phyloP scores from a whole-genome alignment of 2,113 vertebrate genomes.

The Sebastes fasciatus region DNA sequence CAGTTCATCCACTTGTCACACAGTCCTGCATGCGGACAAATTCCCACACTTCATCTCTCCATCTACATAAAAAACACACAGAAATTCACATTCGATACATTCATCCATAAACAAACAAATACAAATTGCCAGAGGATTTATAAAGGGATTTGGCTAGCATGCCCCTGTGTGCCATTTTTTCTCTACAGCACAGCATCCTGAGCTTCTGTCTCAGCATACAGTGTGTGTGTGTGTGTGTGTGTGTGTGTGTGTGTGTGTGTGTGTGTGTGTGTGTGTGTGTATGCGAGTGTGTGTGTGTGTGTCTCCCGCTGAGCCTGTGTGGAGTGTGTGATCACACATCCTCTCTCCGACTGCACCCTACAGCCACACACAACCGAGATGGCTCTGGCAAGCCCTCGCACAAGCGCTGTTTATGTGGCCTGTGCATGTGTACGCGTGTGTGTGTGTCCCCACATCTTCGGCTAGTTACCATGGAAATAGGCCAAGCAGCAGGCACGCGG shows the following conservation, averaged over 20 bases:
- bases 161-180: constrained; percentile 62
- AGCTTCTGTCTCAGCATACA: constrained; percentile 71
- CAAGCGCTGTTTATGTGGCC: constrained; percentile 47
- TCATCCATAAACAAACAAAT: constrained; percentile 53
- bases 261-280: constrained; percentile 26
- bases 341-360: constrained; percentile 71
- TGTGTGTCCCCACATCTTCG: constrained; percentile 63
- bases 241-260: constrained; percentile 27
- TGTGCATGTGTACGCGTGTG: constrained; percentile 29
- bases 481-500: constrained; percentile 81
- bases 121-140: constrained; percentile 68
- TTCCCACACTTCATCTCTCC: constrained; percentile 12
- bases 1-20: constrained; percentile 30
- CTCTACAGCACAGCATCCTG: constrained; percentile 63
- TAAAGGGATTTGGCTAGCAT: constrained; percentile 60
- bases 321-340: constrained; percentile 78
- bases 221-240: constrained; percentile 26
- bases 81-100: not conserved
- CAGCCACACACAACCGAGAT: constrained; percentile 64
- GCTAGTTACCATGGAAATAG: constrained; percentile 84
- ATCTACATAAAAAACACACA: not conserved
- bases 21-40: not conserved
- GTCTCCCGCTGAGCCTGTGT: constrained; percentile 59
- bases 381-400: constrained; percentile 54
- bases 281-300: constrained; percentile 8